Base-by-base conservation (phyloP, 2,113 vertebrate genomes). In the Elephantulus edwardii region DNA sequence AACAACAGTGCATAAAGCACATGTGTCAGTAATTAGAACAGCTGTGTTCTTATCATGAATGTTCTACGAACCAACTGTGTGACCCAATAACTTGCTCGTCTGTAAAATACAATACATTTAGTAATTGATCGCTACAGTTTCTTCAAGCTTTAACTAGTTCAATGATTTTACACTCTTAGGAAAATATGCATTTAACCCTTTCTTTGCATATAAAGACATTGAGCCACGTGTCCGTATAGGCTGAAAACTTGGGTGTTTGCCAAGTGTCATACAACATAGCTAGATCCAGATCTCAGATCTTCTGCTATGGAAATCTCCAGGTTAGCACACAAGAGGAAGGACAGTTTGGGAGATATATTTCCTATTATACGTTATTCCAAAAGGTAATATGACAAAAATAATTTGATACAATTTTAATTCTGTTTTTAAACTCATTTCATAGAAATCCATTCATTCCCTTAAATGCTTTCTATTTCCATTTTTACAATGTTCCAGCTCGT, bases 61-160 rank as follows among this genome's bases (percentile, higher is more conserved):
- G 85, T 35, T 79, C 30, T 42, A 40, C 14, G 42, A 79, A 71
- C 40, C 28, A 89, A 50, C 26, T 74, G 28, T 86, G 58, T 88
- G 77, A 88, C 48, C 19, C 0, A 0, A 13, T 46, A 89, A 74
- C 28, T 50, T 76, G 79, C 42, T 89, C 56, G 86, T 89, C 20
- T 90, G 60, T 93, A 94, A 85, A 82, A 70, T 48, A 71, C 88
- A 79, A 83, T 64, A 81, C 48, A 60, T 84, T 80, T 79, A 72
- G 33, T 33, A 84, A 81, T 42, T 30, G n/a, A 60, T 24, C 70
- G 60, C 38, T 58, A 62, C 74, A 84, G 14, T 54, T 87, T 78
- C 13, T 82, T 77, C 17, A 82, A 30, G 9, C 93, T 58, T 70
- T 84, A 87, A 70, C 33, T 88, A 72, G 82, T 77, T 77, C 33